A percentile compares a stretch with the other conserved stretches of the same genome.
Conservation (phyloP, 2,113 vertebrate species). For the Larimichthys polyactis region DNA sequence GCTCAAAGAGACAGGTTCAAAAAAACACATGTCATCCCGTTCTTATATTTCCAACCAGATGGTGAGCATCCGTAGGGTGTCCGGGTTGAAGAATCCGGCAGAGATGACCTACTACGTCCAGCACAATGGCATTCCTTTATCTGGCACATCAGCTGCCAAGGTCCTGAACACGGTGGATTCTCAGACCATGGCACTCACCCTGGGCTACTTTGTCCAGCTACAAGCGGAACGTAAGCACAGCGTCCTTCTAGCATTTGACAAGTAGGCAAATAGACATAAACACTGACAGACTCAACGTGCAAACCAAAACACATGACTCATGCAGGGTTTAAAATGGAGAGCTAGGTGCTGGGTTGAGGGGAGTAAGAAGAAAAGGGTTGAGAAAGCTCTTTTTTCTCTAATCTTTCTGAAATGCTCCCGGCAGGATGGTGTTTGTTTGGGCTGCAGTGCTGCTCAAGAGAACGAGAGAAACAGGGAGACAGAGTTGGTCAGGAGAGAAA, state of each 20-base stretch:
- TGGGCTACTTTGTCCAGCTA: slow-evolving; percentile 96
- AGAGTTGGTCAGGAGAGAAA: background rate
- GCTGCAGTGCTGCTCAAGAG: slow-evolving; percentile 55
- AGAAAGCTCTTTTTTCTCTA: slow-evolving; percentile 56
- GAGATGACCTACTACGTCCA: slow-evolving; percentile 97
- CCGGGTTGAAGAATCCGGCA: slow-evolving; percentile 92
- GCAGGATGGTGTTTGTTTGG: slow-evolving; percentile 63
- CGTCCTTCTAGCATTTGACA: slow-evolving; percentile 33
- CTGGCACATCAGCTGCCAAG: slow-evolving; percentile 94
- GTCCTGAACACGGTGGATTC: slow-evolving; percentile 97
- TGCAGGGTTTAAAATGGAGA: slow-evolving; percentile 36
- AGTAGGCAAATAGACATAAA: slow-evolving; percentile 29
- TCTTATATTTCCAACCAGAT: slow-evolving; percentile 84
- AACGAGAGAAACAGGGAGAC: background rate
- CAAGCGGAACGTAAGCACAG: slow-evolving; percentile 95
- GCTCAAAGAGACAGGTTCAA: background rate
- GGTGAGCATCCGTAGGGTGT: slow-evolving; percentile 93
- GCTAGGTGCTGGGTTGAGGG: slow-evolving; percentile 18
- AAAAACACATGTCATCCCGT: background rate
- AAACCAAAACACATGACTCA: slow-evolving; percentile 47
- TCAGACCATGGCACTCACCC: slow-evolving; percentile 95
- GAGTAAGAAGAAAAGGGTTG: slow-evolving; percentile 37
- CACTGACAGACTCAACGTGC: slow-evolving; percentile 18
- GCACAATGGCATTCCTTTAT: slow-evolving; percentile 89
- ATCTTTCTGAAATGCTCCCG: slow-evolving; percentile 60